Evolutionary conservation across 2,113 vertebrate species (phyloP).

Genomic region (Lanius ludovicianus): DNA sequence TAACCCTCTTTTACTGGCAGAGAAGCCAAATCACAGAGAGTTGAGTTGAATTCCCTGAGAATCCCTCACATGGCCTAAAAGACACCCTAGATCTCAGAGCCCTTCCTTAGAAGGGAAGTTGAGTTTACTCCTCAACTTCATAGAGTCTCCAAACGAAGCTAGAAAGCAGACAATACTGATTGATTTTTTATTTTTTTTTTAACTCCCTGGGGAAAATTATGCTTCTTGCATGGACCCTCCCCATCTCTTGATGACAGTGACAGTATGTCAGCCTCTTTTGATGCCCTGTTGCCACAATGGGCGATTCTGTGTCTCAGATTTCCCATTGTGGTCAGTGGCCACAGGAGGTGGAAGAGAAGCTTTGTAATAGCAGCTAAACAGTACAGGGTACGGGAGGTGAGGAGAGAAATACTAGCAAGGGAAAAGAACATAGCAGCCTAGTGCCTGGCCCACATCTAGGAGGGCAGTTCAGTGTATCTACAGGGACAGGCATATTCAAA

Average conservation of each 20-base stretch:
- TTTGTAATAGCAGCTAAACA: not conserved
- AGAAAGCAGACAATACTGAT: not conserved
- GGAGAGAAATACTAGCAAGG: not conserved
- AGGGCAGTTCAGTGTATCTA: not conserved
- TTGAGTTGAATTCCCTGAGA: not conserved
- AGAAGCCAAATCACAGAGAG: not conserved
- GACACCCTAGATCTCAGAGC: not conserved
- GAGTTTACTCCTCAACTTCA: not conserved
- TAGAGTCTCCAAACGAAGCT: not conserved
- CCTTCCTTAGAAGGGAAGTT: not conserved
- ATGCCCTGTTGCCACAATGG: fast-evolving
- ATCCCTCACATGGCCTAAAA: not conserved
- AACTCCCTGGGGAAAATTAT: not conserved
- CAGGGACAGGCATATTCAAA: not conserved
- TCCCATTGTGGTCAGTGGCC: not conserved
- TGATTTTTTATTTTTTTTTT: not conserved
- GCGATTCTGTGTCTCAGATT: not conserved
- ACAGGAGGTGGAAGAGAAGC: not conserved
- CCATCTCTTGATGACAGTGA: not conserved
- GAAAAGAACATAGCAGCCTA: not conserved
- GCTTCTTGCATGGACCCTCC: not conserved
- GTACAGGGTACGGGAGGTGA: not conserved
- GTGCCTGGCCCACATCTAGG: not conserved
- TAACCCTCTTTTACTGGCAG: not conserved
- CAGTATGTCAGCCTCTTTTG: not conserved